Evolutionary conservation across 2,113 vertebrate genomes (phyloP), one percentile per base, ranked within the genome.

Genomic region (Tupaia chinensis): DNA sequence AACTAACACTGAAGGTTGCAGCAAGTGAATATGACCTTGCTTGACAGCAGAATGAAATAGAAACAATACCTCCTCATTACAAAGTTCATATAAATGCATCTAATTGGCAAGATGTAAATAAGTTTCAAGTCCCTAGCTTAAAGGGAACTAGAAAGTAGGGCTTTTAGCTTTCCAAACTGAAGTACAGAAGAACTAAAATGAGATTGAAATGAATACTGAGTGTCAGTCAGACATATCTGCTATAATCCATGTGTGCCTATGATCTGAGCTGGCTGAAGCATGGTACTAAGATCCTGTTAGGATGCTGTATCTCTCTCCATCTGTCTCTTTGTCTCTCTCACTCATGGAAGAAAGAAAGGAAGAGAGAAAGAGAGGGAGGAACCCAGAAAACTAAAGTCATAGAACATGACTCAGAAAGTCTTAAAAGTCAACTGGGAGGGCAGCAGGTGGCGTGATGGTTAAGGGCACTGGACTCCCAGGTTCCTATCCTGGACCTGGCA

Each of bases 111-210:
- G 95, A 82, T 73, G 14, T 80, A 76, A 22, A 32, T 56, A 77
- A 79, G 3, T 94, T 68, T 58, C 58, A 86, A 1, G 8, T 78
- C 9, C n/a, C 20, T 65, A 77, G 25, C 4, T 74, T 69, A 6
- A 61, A 85, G 69, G 23, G 16, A 86, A 14, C n/a, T 66, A 68
- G n/a, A 73, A 89, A 93, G 29, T 69, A 87, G 8, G 56, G 27
- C 14, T 80, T 96, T 87, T 84, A 93, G 44, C 3, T 80, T 93
- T 94, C 44, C 25, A 91, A 81, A 81, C 15, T 95, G 17, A 77
- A 81, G 5, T 32, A 23, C 25, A 79, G 54, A 53, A 84, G 53
- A 68, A 70, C 7, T 69, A 94, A 70, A 94, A 76, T 61, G 72
- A 81, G 29, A 53, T 15, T 76, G 23, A 84, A 94, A 74, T 56